phyloP scores from a whole-genome alignment of 2,888 invertebrate genomes.

The Latrodectus elegans region DNA sequence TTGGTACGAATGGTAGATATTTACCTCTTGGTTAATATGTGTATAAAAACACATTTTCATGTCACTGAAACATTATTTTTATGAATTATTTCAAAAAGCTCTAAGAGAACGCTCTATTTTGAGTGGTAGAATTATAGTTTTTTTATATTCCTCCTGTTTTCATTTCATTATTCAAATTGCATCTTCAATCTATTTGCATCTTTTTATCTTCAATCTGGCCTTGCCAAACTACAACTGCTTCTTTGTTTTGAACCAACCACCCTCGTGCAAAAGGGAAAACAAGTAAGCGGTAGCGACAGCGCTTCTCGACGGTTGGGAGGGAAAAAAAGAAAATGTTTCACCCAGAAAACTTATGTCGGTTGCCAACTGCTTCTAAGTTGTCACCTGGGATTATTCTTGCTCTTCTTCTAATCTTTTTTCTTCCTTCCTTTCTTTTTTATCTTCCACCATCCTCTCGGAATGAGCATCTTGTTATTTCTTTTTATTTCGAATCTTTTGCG shows the following conservation, averaged over 20 bases:
- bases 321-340: background rate
- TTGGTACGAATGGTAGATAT: too few species aligned
- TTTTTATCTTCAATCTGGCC: constrained; percentile 1
- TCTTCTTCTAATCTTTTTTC: constrained; percentile 13
- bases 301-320: background rate
- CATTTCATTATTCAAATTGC: background rate
- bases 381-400: background rate
- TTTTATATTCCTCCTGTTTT: too few species aligned
- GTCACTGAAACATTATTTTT: too few species aligned
- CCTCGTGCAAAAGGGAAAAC: constrained; percentile 7
- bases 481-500: constrained; percentile 32
- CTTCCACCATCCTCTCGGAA: background rate
- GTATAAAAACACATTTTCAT: too few species aligned
- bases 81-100: too few species aligned
- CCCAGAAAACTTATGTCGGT: constrained; percentile 6
- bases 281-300: background rate
- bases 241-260: constrained; percentile 19
- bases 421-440: constrained; percentile 17
- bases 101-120: too few species aligned
- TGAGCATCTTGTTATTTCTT: constrained; percentile 19
- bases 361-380: constrained; percentile 7
- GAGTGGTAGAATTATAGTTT: too few species aligned
- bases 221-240: constrained; percentile 1
- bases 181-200: background rate
- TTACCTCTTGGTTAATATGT: too few species aligned